Percentiles rank a stretch among this genome's conserved stretches.
Evolutionary conservation across 2,888 invertebrate species (phyloP).

Genomic region (Limenitis camilla): DNA sequence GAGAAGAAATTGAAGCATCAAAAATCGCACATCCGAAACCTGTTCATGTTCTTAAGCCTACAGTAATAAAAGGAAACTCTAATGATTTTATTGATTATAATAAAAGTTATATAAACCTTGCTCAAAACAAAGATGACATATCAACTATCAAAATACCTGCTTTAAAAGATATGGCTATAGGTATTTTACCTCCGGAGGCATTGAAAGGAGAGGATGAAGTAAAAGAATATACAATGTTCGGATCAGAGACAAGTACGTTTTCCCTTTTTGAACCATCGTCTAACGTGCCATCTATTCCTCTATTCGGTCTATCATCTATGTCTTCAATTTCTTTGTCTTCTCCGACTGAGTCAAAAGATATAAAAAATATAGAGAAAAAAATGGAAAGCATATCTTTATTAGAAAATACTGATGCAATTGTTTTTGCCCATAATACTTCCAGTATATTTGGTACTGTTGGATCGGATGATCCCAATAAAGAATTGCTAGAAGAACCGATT

Average conservation of each 20-base stretch:
- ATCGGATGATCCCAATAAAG: conserved; percentile 18
- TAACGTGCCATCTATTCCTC: conserved; percentile 1
- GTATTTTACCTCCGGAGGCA: not conserved
- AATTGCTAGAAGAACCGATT: conserved; percentile 24
- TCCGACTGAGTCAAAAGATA: not conserved
- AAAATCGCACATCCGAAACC: not conserved
- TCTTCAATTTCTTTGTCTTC: conserved; percentile 1
- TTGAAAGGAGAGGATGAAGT: not conserved
- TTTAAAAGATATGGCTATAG: not conserved
- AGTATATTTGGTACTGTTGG: conserved; percentile 14
- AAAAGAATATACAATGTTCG: not conserved
- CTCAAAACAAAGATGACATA: not conserved
- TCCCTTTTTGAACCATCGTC: conserved; percentile 13
- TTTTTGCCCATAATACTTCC: not conserved
- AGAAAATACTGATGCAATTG: not conserved
- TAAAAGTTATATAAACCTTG: not conserved
- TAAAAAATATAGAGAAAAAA: conserved; percentile 9
- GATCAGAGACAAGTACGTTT: conserved; percentile 4
- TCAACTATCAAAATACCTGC: not conserved
- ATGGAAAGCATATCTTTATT: conserved; percentile 4
- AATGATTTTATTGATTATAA: not conserved
- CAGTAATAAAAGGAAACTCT: not conserved
- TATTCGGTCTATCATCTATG: conserved; percentile 12
- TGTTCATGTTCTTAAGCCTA: not conserved
- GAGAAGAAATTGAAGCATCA: not conserved